phyloP scores from a whole-genome alignment of 2,113 vertebrate genomes.

The Megalops atlanticus region DNA sequence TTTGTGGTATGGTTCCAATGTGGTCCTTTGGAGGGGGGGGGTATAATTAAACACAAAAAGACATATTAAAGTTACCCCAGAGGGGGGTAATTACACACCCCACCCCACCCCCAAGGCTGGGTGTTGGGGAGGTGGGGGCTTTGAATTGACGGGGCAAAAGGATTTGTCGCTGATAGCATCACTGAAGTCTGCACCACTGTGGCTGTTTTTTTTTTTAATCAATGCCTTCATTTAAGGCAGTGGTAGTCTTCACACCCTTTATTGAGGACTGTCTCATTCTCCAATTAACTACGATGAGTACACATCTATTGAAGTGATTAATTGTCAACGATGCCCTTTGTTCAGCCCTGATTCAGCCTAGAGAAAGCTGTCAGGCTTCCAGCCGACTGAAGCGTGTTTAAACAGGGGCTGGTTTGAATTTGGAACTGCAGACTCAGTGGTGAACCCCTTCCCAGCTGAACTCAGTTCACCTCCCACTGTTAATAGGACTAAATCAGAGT shows the following conservation, averaged over 20 bases:
- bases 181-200: conserved; percentile 56
- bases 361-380: not conserved
- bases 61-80: conserved; percentile 69
- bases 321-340: not conserved
- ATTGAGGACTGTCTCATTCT: not conserved
- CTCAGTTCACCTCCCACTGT: not conserved
- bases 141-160: conserved; percentile 56
- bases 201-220: conserved; percentile 61
- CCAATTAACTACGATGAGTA: not conserved
- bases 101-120: conserved; percentile 57
- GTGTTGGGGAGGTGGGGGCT: conserved; percentile 44
- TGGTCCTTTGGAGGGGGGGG: conserved; percentile 61
- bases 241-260: conserved; percentile 43
- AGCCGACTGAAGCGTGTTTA: not conserved
- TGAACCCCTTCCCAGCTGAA: not conserved
- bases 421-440: not conserved
- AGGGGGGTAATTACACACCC: conserved; percentile 71
- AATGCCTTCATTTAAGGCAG: conserved; percentile 60
- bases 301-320: conserved; percentile 6
- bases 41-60: conserved; percentile 74
- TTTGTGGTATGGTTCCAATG: conserved; percentile 66
- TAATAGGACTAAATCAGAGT: conserved; percentile 42
- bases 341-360: not conserved
- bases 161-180: conserved; percentile 52
- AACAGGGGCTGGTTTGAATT: not conserved